Evolutionary conservation across 2,888 invertebrate genomes (phyloP), one percentile per base, ranked within the genome.

Genomic region (Tortricodes alternella): DNA sequence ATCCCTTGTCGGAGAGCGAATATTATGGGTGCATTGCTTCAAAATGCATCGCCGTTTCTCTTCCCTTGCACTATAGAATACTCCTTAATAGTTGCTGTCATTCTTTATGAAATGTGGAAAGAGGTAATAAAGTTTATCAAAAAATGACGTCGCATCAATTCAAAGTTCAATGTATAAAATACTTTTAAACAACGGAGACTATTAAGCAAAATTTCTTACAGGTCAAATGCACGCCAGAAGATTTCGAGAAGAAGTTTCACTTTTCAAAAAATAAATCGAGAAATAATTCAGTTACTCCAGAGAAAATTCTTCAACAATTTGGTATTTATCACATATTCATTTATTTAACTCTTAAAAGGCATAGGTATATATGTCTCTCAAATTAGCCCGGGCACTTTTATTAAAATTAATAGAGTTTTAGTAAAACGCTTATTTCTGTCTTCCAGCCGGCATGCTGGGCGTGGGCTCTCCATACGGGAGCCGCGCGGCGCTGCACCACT

Each of bases 31-130:
- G 88, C 92, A n/a, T 73, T 95, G 46, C 91, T 95, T 2, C 94
- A 94, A 71, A 94, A 94, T 68, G 89, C 93, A 2, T 92, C 93
- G 0, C 96, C 96, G 0, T 97, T 97, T 77, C 92, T 98, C 55
- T 97, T 96, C 75, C 97, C 98, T 0, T 97, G 97, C 77, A 93
- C 93, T 43, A 96, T 98, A 68, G 97, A 98, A 83, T 98, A 97
- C 86, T 96, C 96, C 34, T 92, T 98, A 46, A 96, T 98, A 62
- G 97, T 96, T 73, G 97, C 97, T 18, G 97, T 97, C 23, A 94
- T 97, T 63, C 86, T 96, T 53, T 97, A 95, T 76, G 96, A 97
- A 80, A 96, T 97, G 94, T 98, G 97, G 96, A 96, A 96, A 85
- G 96, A 96, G 80, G 94, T 41, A 43, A 13, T 34, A 35, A 4